Base-by-base conservation (phyloP, 2,888 invertebrate genomes). In the Diaperis boleti region DNA sequence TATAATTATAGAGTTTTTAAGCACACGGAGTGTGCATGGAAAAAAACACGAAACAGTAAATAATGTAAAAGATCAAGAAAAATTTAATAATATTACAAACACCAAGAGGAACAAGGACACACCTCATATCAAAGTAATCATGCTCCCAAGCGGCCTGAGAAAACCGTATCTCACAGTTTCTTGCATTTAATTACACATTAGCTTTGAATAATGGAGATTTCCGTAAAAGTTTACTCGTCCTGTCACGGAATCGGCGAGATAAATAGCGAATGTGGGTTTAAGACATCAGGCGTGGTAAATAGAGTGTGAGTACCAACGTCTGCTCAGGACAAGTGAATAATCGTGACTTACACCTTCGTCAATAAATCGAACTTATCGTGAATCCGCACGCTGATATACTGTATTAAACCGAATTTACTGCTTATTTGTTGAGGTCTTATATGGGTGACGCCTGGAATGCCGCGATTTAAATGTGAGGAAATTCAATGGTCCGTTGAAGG, bases 331-430 rank as follows among this genome's bases (percentile, higher is more conserved):
- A 67, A 67, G 67, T 66, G 59, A 42, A 62, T 65, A 65, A 61
- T 68, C 70, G 70, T 70, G 70, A 70, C 67, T 66, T 68, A 70
- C 66, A 61, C 65, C 67, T 63, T 67, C 66, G 52, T 65, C 64
- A 55, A 68, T 70, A 70, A 68, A 67, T 68, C 49, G 29, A 13
- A 44, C 11, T 66, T 68, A 70, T 68, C 70, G 63, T 20, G 54
- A 35, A 66, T 67, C 64, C 59, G 17, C 47, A 67, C 15, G 47
- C 31, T 22, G 47, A 47, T 42, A 10, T 42, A 42, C 26, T 47
- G 47, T 14, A 47, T 62, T 65, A 49, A 39, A 35, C 44, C 39
- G 61, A 64, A 59, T 64, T 62, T 60, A 68, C 39, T 64, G 59
- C 42, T 59, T 45, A 70, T 68, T 68, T 67, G 62, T 62, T 66